Evolutionary conservation across 2,113 vertebrate genomes (phyloP), one percentile per base, ranked within the genome.

Genomic region (Orientallactaga bullata): DNA sequence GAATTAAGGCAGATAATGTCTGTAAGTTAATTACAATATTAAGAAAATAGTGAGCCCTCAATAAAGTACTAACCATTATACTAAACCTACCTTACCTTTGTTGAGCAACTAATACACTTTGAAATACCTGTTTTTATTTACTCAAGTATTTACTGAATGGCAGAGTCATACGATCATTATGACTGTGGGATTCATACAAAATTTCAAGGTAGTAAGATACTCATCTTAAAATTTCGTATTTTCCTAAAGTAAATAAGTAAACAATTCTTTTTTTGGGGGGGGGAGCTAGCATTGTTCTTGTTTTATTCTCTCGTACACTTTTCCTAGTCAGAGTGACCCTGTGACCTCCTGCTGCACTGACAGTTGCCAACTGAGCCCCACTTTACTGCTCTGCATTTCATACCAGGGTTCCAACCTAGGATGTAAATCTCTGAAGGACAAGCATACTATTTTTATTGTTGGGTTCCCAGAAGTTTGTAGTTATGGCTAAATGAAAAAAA

Each of bases 121-220:
- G 88, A 95, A 88, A 77, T 4, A 35, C 20, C 74, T 89, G 26
- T 81, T 91, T 94, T 91, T 42, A 93, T 61, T 66, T 30, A 85
- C 51, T 81, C 23, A 86, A 81, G 85, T 55, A 76, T 5, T 58
- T 90, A 35, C 2, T 78, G n/a, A 91, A 55, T 68, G 7, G 37
- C 24, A 89, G 61, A 85, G 42, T 91, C 30, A 82, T 66, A 37
- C 61, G 15, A 60, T 37, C n/a, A 73, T 84, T 24, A 39, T 12
- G 74, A 85, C 4, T 88, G n/a, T 85, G 71, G 88, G 58, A 18
- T 63, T 71, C 15, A 60, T 12, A 39, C 47, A 37, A 58, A 4
- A 71, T 39, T 55, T 35, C n/a, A 79, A 69, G 13, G 63, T 60
- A 74, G 69, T 21, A 0, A 30, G 30, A 78, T 32, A 90, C 0